A percentile compares a stretch with the other conserved stretches of the same genome.
Conservation (phyloP, 2,113 vertebrate genomes). For the Trematocara zebra region DNA sequence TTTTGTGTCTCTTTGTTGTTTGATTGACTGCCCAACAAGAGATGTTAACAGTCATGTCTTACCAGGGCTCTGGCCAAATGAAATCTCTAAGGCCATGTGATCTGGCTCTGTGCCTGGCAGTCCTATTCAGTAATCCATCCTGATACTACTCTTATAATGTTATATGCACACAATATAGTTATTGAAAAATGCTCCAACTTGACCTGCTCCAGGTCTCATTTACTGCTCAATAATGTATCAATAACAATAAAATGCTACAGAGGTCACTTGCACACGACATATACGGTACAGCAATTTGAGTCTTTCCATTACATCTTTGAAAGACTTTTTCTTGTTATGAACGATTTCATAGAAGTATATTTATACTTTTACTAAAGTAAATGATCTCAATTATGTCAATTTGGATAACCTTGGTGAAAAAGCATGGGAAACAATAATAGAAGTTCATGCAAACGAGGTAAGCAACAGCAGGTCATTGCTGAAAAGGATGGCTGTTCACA, state of each 20-base stretch:
- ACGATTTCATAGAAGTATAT: background rate
- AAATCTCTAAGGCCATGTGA: background rate
- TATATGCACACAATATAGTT: background rate
- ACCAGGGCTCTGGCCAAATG: background rate
- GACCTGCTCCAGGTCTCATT: background rate
- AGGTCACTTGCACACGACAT: background rate
- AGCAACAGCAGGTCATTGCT: background rate
- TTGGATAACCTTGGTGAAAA: background rate
- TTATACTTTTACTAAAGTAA: background rate
- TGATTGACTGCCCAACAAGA: background rate
- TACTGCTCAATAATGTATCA: background rate
- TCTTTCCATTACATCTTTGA: background rate
- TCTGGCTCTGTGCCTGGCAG: background rate
- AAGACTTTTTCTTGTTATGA: background rate
- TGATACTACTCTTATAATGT: background rate
- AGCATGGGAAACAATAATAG: background rate
- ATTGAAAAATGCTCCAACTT: background rate
- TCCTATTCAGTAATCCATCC: background rate
- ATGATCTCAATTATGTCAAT: background rate
- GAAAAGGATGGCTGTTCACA: background rate
- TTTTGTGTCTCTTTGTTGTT: background rate
- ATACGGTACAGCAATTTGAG: background rate
- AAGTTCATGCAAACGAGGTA: background rate
- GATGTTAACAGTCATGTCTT: background rate
- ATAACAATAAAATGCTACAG: background rate